A percentile compares a stretch with the other conserved stretches of the same genome.
These are phyloP conservation scores for Chunga burmeisteri DNA, from an alignment of 2,113 vertebrate species.

Conservation along the genomic window DNA sequence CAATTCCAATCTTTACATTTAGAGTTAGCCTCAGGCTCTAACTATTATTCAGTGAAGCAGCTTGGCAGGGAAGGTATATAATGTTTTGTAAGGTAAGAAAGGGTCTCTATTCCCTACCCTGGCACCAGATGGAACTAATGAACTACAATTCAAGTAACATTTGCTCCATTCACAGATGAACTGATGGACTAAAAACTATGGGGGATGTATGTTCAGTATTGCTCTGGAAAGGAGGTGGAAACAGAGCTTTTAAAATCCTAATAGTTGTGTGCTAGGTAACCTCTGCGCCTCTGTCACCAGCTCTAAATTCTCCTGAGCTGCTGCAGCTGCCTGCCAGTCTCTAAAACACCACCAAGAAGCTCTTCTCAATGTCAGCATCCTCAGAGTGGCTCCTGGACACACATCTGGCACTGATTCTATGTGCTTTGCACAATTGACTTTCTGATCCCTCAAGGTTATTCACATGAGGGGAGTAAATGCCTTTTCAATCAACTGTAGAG, in stretches of 20 bases:
- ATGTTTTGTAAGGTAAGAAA: slow-evolving; percentile 6
- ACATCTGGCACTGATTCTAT: not conserved
- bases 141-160: slow-evolving; percentile 1
- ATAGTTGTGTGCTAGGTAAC: not conserved
- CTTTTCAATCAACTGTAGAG: not conserved
- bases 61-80: slow-evolving; percentile 4
- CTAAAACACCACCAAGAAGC: not conserved
- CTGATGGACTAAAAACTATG: not conserved
- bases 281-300: not conserved
- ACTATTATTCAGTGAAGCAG: not conserved
- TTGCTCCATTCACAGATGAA: slow-evolving; percentile 8
- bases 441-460: slow-evolving; percentile 14
- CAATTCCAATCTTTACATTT: not conserved
- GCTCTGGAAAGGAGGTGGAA: not conserved
- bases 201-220: not conserved
- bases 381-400: not conserved
- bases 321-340: not conserved
- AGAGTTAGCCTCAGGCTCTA: not conserved
- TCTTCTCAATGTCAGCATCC: not conserved
- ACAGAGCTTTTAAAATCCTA: not conserved
- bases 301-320: not conserved
- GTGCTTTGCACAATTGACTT: not conserved
- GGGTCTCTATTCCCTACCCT: not conserved
- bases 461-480: not conserved
- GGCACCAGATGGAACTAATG: slow-evolving; percentile 12